Evolutionary conservation across 2,888 invertebrate genomes (phyloP), one percentile per base, ranked within the genome.

Genomic region (Ditula angustiorana): DNA sequence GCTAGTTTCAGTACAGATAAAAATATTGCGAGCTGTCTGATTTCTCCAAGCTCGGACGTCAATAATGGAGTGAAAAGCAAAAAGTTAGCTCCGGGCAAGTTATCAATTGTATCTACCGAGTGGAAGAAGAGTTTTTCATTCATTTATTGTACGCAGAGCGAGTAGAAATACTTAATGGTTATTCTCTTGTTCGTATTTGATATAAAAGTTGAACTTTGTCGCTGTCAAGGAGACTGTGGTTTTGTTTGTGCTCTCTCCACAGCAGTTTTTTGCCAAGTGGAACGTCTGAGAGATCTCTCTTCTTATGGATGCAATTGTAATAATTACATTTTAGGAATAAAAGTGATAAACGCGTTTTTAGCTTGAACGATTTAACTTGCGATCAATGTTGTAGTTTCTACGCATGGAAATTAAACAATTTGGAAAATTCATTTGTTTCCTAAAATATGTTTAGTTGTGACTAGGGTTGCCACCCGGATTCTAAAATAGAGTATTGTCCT

Each of bases 41-140:
- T 79, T 79, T 75, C 73, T 76, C 74, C 73, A 71, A 79, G 76
- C 72, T 82, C 71, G 73, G 75, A 75, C 81, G 79, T 86, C 87
- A 87, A 87, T 89, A 88, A 86, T 83, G 78, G 83, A 82, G 77
- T 77, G 73, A 75, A 79, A 81, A 81, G 85, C 83, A 86, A 85
- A 87, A 89, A 88, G 86, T 88, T 85, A 78, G 82, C 87, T 82
- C 69, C 74, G 71, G 78, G 83, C 86, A 78, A 87, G 84, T 88
- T 90, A 88, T 88, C 88, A 88, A 88, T 88, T 88, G 88, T 87
- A 86, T 88, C 88, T 82, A 73, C 73, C 69, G 79, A 86, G 82
- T 87, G 83, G 77, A 71, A 78, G 76, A 71, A 71, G 72, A 86
- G 82, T 86, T 90, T 87, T 85, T 86, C 81, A 86, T 85, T 85